Conservation (phyloP, 2,113 vertebrate species). For the Dascyllus trimaculatus region DNA sequence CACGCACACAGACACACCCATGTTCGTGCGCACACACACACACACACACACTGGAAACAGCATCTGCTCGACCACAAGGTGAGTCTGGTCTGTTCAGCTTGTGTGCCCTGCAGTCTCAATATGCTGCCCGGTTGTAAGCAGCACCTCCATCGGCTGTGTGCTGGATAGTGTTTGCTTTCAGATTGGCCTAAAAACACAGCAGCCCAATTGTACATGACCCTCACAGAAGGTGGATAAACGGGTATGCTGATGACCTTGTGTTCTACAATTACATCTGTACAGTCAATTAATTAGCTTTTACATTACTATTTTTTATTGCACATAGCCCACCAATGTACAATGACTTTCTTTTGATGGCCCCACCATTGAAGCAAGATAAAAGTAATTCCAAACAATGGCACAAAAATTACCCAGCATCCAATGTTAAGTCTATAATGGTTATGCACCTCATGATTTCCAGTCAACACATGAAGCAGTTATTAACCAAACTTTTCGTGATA, state of each 20-base stretch:
- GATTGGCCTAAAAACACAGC: slow-evolving; percentile 14
- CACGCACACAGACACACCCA: neutral
- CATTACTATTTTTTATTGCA: no score
- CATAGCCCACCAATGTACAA: no score
- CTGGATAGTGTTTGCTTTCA: neutral
- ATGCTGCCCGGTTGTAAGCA: slow-evolving; percentile 27
- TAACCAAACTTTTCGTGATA: no score
- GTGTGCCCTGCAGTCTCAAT: slow-evolving; percentile 30
- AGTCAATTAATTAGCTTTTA: no score
- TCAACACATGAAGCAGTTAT: no score
- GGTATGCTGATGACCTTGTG: neutral
- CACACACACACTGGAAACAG: slow-evolving; percentile 12
- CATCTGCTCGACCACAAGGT: slow-evolving; percentile 42
- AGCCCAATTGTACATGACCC: neutral
- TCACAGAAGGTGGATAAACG: slow-evolving; percentile 3
- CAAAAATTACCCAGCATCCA: no score
- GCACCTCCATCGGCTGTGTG: neutral
- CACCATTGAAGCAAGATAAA: no score
- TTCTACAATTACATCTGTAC: neutral
- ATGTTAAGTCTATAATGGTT: no score
- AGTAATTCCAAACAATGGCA: no score
- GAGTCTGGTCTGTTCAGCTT: slow-evolving; percentile 32
- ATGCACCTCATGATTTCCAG: no score
- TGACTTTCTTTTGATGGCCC: no score
- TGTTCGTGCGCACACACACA: neutral